A percentile compares a stretch with the other conserved stretches of the same genome.
phyloP scores from a whole-genome alignment of 2,797 vertebrate species.

The Falco novaeseelandiae region DNA sequence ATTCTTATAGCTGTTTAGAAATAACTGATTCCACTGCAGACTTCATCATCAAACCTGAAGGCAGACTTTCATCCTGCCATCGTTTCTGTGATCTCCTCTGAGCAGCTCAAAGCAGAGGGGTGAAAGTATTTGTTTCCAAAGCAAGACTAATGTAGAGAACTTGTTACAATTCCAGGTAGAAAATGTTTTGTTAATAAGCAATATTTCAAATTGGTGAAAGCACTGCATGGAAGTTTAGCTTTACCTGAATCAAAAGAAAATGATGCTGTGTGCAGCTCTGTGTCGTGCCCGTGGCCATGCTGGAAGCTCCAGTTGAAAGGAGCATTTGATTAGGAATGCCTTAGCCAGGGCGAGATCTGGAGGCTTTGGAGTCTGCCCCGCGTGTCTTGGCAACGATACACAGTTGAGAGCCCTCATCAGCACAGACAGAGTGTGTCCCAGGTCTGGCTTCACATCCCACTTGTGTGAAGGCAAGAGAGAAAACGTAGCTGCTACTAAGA shows the following conservation, averaged over 20 bases:
- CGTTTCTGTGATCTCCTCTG: not conserved
- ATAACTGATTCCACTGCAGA: not conserved
- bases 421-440: not conserved
- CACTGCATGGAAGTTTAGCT: not conserved
- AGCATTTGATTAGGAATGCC: slow-evolving; percentile 66
- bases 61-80: not conserved
- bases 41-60: not conserved
- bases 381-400: slow-evolving; percentile 58
- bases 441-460: not conserved
- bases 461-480: not conserved
- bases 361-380: slow-evolving; percentile 39
- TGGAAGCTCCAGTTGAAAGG: not conserved
- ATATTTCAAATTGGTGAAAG: not conserved
- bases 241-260: not conserved
- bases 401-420: slow-evolving; percentile 27
- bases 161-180: not conserved
- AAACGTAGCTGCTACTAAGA: not conserved
- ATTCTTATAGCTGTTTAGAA: not conserved
- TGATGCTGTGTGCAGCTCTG: not conserved
- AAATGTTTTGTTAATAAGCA: not conserved
- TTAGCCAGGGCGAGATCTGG: slow-evolving; percentile 11
- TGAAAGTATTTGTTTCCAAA: not conserved
- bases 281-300: not conserved
- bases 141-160: not conserved
- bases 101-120: not conserved